Conservation (phyloP, 2,113 vertebrate genomes). For the Cyphomyrus discorhynchus region DNA sequence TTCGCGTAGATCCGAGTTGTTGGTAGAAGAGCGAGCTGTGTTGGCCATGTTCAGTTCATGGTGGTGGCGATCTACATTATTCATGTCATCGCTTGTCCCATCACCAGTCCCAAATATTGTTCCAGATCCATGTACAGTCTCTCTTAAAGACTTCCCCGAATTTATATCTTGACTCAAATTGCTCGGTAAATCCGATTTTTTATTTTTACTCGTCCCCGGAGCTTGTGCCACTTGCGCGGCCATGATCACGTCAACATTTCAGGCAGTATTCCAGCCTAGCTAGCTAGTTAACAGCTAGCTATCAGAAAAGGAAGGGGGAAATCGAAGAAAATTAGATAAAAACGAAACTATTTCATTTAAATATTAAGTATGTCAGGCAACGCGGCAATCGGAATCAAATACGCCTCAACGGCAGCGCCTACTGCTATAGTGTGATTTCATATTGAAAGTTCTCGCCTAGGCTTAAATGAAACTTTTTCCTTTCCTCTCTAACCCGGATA, state of each 20-base stretch:
- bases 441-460: constrained; percentile 72
- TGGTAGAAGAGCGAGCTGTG: constrained; percentile 60
- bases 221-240: constrained; percentile 83
- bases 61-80: constrained; percentile 75
- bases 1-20: constrained; percentile 68
- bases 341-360: background rate
- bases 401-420: constrained; percentile 48
- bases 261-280: constrained; percentile 46
- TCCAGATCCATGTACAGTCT: constrained; percentile 55
- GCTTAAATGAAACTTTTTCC: constrained; percentile 83
- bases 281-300: constrained; percentile 13
- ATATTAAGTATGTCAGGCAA: constrained; percentile 28
- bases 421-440: constrained; percentile 63
- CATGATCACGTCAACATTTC: constrained; percentile 88
- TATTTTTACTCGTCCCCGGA: constrained; percentile 70
- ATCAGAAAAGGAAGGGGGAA: constrained; percentile 34
- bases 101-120: constrained; percentile 64
- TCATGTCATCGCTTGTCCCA: constrained; percentile 52
- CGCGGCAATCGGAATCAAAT: constrained; percentile 30
- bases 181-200: constrained; percentile 65
- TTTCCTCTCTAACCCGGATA: constrained; percentile 77
- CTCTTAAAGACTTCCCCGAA: constrained; percentile 63
- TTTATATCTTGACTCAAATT: constrained; percentile 69
- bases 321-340: background rate
- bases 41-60: constrained; percentile 75